A percentile compares a stretch with the other conserved stretches of the same genome.
These are phyloP conservation scores for Euspilapteryx auroguttella DNA, from an alignment of 2,888 invertebrate genomes.

Conservation along the genomic window DNA sequence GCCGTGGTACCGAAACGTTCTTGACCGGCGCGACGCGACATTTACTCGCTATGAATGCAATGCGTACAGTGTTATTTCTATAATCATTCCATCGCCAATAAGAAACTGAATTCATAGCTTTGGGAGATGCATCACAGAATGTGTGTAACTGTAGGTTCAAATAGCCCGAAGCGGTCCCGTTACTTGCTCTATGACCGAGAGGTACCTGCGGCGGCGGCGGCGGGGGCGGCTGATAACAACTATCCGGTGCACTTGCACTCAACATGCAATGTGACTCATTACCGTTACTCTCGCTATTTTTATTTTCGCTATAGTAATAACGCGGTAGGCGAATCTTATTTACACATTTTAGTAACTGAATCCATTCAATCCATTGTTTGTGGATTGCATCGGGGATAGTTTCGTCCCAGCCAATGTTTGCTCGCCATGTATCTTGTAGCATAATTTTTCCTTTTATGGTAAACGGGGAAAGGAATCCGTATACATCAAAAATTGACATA, in stretches of 20 bases:
- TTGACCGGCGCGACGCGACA: slow-evolving; percentile 1
- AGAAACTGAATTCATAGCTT: too few species aligned
- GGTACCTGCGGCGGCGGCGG: too few species aligned
- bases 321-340: neutral
- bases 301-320: neutral
- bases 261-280: neutral
- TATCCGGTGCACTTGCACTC: neutral
- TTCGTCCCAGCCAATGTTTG: slow-evolving; percentile 10
- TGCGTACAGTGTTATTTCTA: neutral
- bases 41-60: slow-evolving; percentile 1
- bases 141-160: too few species aligned
- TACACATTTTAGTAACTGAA: slow-evolving; percentile 1
- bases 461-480: slow-evolving; percentile 9
- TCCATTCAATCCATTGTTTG: slow-evolving; percentile 7
- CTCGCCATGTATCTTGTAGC: slow-evolving; percentile 10
- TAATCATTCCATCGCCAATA: neutral
- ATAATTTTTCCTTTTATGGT: slow-evolving; percentile 12
- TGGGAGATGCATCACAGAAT: neutral
- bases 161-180: too few species aligned
- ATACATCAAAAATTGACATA: slow-evolving; percentile 10
- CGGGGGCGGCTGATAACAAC: too few species aligned
- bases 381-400: slow-evolving; percentile 4
- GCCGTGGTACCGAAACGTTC: neutral
- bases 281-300: neutral
- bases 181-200: too few species aligned